These are phyloP conservation scores for Amyelois transitella DNA, from an alignment of 1,140 invertebrate genomes.

Conservation along the genomic window DNA sequence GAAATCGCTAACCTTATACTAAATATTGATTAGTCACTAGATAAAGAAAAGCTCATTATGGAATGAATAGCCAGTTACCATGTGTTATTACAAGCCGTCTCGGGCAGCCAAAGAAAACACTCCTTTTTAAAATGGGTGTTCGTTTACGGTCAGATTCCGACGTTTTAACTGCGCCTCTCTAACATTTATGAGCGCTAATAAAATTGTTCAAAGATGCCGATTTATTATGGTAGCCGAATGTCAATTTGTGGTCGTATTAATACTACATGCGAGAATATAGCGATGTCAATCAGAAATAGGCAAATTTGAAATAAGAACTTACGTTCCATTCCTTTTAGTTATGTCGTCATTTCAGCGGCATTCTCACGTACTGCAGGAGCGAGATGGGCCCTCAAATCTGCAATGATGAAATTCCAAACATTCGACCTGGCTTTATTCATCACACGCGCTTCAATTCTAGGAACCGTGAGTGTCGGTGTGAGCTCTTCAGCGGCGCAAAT, in stretches of 20 bases:
- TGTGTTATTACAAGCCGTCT: slow-evolving; percentile 47
- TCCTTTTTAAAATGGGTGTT: slow-evolving; percentile 56
- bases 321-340: slow-evolving; percentile 45
- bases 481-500: slow-evolving; percentile 51
- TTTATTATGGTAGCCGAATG: slow-evolving; percentile 41
- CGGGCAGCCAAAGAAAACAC: slow-evolving; percentile 53
- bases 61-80: slow-evolving; percentile 59
- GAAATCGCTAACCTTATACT: slow-evolving; percentile 29
- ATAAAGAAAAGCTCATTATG: slow-evolving; percentile 66
- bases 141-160: slow-evolving; percentile 64
- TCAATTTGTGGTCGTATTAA: slow-evolving; percentile 22
- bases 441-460: slow-evolving; percentile 64
- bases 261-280: slow-evolving; percentile 15
- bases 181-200: slow-evolving; percentile 59
- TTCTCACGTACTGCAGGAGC: slow-evolving; percentile 53
- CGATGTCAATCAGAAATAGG: slow-evolving; percentile 37
- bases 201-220: slow-evolving; percentile 57
- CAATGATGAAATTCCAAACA: slow-evolving; percentile 61
- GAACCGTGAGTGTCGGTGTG: slow-evolving; percentile 49
- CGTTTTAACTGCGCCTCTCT: slow-evolving; percentile 59
- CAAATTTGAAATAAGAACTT: slow-evolving; percentile 25
- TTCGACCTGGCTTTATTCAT: slow-evolving; percentile 60
- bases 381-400: slow-evolving; percentile 60
- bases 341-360: slow-evolving; percentile 17
- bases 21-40: slow-evolving; percentile 61